Evolutionary conservation across 2,888 invertebrate species (phyloP), one percentile per base, ranked within the genome.

Genomic region (Conomelus anceps): DNA sequence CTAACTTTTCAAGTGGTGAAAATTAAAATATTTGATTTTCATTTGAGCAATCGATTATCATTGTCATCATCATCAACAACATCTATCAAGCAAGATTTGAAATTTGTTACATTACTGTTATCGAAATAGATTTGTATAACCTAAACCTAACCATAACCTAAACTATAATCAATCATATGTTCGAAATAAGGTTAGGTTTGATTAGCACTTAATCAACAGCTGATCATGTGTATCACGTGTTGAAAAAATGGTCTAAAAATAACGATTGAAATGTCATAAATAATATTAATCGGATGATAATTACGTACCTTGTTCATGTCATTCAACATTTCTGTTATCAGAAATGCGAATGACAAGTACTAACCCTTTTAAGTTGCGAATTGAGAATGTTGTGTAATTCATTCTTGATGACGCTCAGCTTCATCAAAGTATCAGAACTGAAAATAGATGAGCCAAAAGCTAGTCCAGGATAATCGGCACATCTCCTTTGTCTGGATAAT

Each of bases 371-470:
- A 92, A 99, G 95, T 93, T 98, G 98, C 93, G 98, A 98, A 94
- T 98, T 97, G 96, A 98, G 97, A 93, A 99, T 98, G 94, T 99
- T 99, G 95, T 98, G 98, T 93, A 99, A 95, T 95, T 99, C 99
- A 94, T 99, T 99, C 93, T 97, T 96, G 93, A 99, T 99, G 92
- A 99, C 96, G 93, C 97, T 98, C 94, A 99, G 98, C 94, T 98
- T 99, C 97, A 99, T 98, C 96, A 99, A 96, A 13, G 99, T 98
- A 93, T 98, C 98, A 89, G 98, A 98, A 93, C 98, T 98, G 94
- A 98, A 98, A 93, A 98, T 97, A 91, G 98, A 98, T 92, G 97
- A 96, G 88, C 97, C 98, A 93, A 98, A 98, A 0, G 98, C 98
- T 90, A 98, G 94, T 26, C 98, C 98, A 0, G 98, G 98, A 94